Conservation (phyloP, 1,140 invertebrate genomes). For the Drosophila bocqueti region DNA sequence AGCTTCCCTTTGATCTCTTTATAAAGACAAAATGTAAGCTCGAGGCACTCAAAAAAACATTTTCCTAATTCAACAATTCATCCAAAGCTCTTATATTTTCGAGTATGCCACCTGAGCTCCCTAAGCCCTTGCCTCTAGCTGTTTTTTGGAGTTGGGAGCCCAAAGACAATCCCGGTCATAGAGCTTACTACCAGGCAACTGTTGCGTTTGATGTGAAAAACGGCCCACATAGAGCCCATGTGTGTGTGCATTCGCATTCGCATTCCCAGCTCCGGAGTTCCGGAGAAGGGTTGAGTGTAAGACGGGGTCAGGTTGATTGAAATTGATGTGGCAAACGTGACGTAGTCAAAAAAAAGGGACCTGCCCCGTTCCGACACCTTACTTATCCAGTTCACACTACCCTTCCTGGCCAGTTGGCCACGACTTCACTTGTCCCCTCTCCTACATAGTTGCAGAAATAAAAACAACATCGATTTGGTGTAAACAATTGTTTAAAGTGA, state of each 20-base stretch:
- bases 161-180: constrained; percentile 27
- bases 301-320: constrained; percentile 62
- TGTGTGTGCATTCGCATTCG: constrained; percentile 23
- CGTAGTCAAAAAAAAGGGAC: constrained; percentile 50
- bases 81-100: constrained; percentile 12
- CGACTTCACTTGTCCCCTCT: constrained; percentile 19
- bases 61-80: constrained; percentile 31
- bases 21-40: constrained; percentile 5
- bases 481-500: constrained; percentile 57
- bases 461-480: constrained; percentile 44
- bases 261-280: constrained; percentile 1
- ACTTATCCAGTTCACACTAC: constrained; percentile 6
- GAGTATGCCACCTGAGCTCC: constrained; percentile 18
- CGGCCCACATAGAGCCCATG: constrained; percentile 12
- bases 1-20: background rate
- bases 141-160: constrained; percentile 15
- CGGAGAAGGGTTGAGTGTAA: background rate
- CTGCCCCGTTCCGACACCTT: constrained; percentile 23
- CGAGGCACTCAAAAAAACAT: constrained; percentile 9
- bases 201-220: constrained; percentile 51
- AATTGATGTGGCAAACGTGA: constrained; percentile 77
- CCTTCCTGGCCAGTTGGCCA: constrained; percentile 34
- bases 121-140: constrained; percentile 25
- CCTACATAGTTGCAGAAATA: constrained; percentile 34
- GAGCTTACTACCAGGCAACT: constrained; percentile 41